Evolutionary conservation across 2,113 vertebrate genomes (phyloP).

Genomic region (Xerus inauris): DNA sequence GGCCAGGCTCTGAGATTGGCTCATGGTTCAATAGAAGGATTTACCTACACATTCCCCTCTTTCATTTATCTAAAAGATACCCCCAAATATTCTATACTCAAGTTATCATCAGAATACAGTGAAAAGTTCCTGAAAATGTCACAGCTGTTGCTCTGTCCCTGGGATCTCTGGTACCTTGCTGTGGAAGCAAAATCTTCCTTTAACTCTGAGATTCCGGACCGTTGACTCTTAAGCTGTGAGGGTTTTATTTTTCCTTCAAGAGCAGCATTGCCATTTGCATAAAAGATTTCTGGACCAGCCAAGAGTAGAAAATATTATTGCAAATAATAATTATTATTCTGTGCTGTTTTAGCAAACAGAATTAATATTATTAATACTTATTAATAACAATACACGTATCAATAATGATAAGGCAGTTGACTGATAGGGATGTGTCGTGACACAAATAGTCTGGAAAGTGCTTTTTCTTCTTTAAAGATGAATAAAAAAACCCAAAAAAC

Average conservation of each 20-base stretch:
- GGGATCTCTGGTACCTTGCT: background rate
- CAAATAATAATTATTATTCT: slow-evolving; percentile 66
- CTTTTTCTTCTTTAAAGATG: background rate
- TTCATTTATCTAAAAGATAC: background rate
- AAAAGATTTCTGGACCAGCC: slow-evolving; percentile 29
- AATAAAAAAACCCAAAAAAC: too few species aligned
- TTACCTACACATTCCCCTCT: background rate
- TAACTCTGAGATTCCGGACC: background rate
- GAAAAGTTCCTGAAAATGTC: background rate
- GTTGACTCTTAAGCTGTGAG: background rate
- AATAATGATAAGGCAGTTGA: background rate
- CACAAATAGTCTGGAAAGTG: background rate
- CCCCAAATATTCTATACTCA: background rate
- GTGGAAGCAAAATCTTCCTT: background rate
- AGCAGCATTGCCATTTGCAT: background rate
- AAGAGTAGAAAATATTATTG: slow-evolving; percentile 59
- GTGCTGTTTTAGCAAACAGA: slow-evolving; percentile 53
- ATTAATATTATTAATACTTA: slow-evolving; percentile 67
- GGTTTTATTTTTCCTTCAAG: slow-evolving; percentile 18
- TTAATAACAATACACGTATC: slow-evolving; percentile 58
- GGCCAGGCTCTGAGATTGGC: background rate
- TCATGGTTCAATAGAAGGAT: background rate
- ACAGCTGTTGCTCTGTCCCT: too few species aligned
- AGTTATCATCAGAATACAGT: background rate
- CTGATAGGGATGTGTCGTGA: background rate